These are phyloP conservation scores for Maylandia zebra DNA, from an alignment of 2,113 vertebrate genomes.

Conservation along the genomic window DNA sequence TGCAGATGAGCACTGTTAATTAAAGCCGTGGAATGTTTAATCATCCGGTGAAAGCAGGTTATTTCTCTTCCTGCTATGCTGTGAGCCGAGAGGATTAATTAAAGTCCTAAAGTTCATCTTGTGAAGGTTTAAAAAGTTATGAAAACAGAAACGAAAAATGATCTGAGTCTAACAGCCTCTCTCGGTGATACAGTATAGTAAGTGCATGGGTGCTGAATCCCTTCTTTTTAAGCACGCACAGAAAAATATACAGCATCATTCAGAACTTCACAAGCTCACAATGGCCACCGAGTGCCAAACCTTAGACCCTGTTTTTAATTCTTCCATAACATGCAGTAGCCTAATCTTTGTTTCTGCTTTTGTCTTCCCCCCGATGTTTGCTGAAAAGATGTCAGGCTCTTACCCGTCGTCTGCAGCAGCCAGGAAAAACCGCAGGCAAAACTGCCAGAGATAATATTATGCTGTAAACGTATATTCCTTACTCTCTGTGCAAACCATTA, in stretches of 20 bases:
- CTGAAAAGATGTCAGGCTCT: not conserved
- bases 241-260: not conserved
- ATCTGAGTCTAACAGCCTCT: not conserved
- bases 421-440: not conserved
- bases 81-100: not conserved
- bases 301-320: not conserved
- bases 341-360: not conserved
- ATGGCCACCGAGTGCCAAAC: not conserved
- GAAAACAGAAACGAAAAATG: not conserved
- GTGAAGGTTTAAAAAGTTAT: not conserved
- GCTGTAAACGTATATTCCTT: conserved; percentile 21
- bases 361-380: not conserved
- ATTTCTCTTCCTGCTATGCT: not conserved
- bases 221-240: not conserved
- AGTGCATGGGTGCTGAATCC: not conserved
- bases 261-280: not conserved
- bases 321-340: not conserved
- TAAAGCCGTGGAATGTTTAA: not conserved
- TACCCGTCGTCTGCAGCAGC: not conserved
- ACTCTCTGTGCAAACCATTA: conserved; percentile 14
- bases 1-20: not conserved
- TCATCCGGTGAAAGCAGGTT: not conserved
- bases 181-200: not conserved
- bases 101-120: not conserved
- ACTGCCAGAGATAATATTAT: conserved; percentile 45